Base-by-base conservation (phyloP, 1,140 invertebrate genomes). In the Aphaenogaster rudis region DNA sequence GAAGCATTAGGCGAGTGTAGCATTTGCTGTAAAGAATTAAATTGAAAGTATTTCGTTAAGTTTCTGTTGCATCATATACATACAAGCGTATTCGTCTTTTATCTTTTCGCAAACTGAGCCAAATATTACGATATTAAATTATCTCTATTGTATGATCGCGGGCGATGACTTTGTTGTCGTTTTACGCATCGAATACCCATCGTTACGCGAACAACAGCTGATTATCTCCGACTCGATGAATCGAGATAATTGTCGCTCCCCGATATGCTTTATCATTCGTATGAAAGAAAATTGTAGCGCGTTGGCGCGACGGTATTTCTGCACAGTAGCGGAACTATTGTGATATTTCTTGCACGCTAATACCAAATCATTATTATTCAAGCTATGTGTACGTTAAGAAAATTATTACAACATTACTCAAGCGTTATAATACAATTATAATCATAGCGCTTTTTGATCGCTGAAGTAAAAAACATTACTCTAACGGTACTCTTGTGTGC, bases 71-170 rank as follows among this genome's bases (percentile, higher is more conserved):
- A 77, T 66, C n/a, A 17, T 15, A 33, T 45, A 48, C 54, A 36
- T 28, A 28, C 54, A 45, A 5, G 0, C 13, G 21, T 33, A 3
- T 42, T n/a, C 39, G 7, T 39, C 28, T 28, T 28, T 28, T 28
- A 61, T 74, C 28, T 57, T 39, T 67, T 42, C 2, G 6, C 8
- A 39, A 50, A 1, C 36, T 6, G 45, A 50, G 50, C 3, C 36
- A 71, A 89, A 86, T 86, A 88, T 88, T 79, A 48, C n/a, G 67
- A 57, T 33, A 59, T 86, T 80, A 86, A 78, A 76, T 67, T 88
- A 87, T 82, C 80, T 21, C 33, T 33, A 74, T 61, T 28, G 42
- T 84, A 59, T 50, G 11, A 57, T 21, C 36, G 39, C 28, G n/a
- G 48, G 9, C 17, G 21, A 87, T 80, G 69, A 74, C 64, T 72